Conservation (phyloP, 2,113 vertebrate species). For the Butorides virescens region DNA sequence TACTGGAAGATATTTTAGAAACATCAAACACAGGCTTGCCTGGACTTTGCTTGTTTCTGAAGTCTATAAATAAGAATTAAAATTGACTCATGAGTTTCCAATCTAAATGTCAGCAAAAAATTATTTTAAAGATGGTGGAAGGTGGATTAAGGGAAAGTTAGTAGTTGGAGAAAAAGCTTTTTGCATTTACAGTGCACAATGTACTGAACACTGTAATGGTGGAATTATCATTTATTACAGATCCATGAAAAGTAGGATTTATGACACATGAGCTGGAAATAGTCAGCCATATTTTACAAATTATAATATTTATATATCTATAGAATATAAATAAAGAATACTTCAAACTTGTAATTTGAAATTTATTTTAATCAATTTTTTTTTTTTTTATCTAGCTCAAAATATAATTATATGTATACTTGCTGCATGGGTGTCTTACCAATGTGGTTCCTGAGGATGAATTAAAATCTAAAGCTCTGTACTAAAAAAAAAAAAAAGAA, state of each 20-base stretch:
- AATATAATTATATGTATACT: background rate
- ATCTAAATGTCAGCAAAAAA: conserved; percentile 63
- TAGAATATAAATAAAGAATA: background rate
- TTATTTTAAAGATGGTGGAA: conserved; percentile 39
- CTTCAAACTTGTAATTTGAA: background rate
- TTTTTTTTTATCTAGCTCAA: background rate
- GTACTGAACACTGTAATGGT: background rate
- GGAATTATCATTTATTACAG: background rate
- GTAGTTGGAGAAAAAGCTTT: background rate
- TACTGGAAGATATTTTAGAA: conserved; percentile 71
- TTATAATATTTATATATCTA: background rate
- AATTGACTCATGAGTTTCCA: conserved; percentile 77
- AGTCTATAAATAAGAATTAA: conserved; percentile 76
- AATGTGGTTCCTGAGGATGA: background rate
- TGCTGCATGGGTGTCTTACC: background rate
- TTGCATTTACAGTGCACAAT: background rate
- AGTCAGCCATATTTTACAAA: background rate
- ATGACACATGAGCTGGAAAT: background rate
- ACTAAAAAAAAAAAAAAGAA: background rate
- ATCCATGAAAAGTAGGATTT: background rate
- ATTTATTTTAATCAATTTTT: background rate
- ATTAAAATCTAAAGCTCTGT: background rate
- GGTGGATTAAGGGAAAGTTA: conserved; percentile 8
- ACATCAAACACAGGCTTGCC: conserved; percentile 77
- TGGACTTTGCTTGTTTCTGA: conserved; percentile 71